A percentile compares a stretch with the other conserved stretches of the same genome.
Conservation (phyloP, 2,113 vertebrate species). For the Petrocephalus zakoni region DNA sequence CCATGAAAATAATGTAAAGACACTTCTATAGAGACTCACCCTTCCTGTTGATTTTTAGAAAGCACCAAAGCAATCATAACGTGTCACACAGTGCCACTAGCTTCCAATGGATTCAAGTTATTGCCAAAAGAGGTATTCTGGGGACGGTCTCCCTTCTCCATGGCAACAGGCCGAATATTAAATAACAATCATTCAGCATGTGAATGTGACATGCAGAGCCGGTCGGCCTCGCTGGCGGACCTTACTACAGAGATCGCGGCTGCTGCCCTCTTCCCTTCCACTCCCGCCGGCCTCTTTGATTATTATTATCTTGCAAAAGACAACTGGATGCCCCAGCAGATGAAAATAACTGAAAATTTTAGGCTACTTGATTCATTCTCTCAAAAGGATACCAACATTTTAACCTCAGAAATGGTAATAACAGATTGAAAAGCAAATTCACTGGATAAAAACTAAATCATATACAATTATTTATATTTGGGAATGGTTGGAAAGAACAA, state of each 20-base stretch:
- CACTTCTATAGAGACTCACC: neutral
- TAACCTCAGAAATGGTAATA: neutral
- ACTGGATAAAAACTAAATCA: neutral
- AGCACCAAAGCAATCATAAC: neutral
- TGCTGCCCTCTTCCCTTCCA: neutral
- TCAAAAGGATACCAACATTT: neutral
- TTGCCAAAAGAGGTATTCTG: neutral
- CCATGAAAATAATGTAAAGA: neutral
- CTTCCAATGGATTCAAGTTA: slow-evolving; percentile 18
- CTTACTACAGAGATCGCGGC: neutral
- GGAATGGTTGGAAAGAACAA: too few relatives aligned
- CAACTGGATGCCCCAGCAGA: neutral
- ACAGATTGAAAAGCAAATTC: neutral
- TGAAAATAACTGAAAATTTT: neutral
- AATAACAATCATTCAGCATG: slow-evolving; percentile 31
- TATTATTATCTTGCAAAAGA: neutral
- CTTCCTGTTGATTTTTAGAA: neutral
- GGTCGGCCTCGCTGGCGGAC: neutral
- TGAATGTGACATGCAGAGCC: slow-evolving; percentile 18
- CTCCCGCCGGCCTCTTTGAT: neutral
- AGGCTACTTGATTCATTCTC: neutral
- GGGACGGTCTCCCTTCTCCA: slow-evolving; percentile 30
- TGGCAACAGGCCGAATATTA: slow-evolving; percentile 33
- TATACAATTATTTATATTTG: neutral
- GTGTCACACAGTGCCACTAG: slow-evolving; percentile 7